Evolutionary conservation across 2,113 vertebrate genomes (phyloP), one percentile per base, ranked within the genome.

Genomic region (Hydropotes inermis): DNA sequence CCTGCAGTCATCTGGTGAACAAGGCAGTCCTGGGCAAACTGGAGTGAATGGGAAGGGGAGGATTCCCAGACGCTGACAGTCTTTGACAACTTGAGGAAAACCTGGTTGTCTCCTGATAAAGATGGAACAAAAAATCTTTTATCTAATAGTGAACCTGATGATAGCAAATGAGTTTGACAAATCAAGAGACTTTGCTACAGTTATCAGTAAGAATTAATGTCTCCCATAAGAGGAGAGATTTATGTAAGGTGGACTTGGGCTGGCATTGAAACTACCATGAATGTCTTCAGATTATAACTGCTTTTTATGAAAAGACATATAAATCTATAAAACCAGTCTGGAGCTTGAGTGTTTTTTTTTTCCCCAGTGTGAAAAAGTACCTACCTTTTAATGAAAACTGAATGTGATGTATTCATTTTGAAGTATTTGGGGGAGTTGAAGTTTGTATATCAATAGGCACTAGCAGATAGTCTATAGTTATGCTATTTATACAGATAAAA

Each of bases 221-320:
- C 89, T 87, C 23, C 50, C 30, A 19, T 9, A 64, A 84, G 89
- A 78, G 55, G 28, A 55, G 36, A 79, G 61, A 90, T 76, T 67
- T 58, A 87, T 27, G 45, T 90, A 81, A 93, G 61, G 45, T 57
- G 15, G 43, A 61, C 17, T 47, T 60, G 27, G 52, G 27, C 36
- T 81, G 50, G 55, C 30, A 55, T 79, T 39, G 74, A 55, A 83
- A 33, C 76, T 47, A 12, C 36, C 58, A 70, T 52, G 47, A 94
- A 39, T 94, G 60, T 61, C 39, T 15, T 89, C 28, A 28, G 83
- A 83, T 12, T 87, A 28, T 45, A 89, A 89, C 2, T 91, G 64
- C 79, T 70, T 83, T 92, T 60, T 74, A 91, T 57, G 78, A 83
- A 89, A 52, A 87, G 55, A 64, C 23, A 79, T 96, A 98, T 96